These are phyloP conservation scores for Drosophila ohnishii DNA, from an alignment of 1,140 invertebrate genomes.

Conservation along the genomic window DNA sequence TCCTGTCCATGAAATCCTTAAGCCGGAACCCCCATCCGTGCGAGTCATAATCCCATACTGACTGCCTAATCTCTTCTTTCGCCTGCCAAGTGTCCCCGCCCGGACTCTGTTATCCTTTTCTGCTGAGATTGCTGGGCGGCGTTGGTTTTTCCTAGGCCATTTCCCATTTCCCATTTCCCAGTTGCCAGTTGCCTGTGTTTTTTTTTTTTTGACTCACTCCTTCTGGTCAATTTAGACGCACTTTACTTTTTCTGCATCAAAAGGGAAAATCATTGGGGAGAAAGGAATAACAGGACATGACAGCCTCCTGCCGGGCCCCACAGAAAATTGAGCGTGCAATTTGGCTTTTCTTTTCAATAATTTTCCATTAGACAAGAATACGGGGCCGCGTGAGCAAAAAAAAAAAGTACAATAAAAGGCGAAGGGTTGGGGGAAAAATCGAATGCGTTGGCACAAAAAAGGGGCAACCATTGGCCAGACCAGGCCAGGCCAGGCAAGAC, in stretches of 20 bases:
- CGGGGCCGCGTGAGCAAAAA: slow-evolving; percentile 29
- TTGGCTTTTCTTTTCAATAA: slow-evolving; percentile 76
- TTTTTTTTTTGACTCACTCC: slow-evolving; percentile 8
- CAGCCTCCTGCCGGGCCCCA: slow-evolving; percentile 26
- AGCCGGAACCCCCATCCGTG: background rate
- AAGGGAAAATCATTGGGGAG: slow-evolving; percentile 42
- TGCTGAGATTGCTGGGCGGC: slow-evolving; percentile 32
- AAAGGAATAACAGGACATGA: slow-evolving; percentile 49
- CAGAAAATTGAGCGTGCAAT: slow-evolving; percentile 73
- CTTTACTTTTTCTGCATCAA: slow-evolving; percentile 63
- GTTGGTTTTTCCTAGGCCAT: slow-evolving; percentile 5
- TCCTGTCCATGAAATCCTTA: background rate
- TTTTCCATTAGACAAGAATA: slow-evolving; percentile 73
- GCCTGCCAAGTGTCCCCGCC: slow-evolving; percentile 21
- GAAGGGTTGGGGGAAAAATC: slow-evolving; percentile 22
- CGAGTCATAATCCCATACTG: slow-evolving; percentile 5
- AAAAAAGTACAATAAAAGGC: slow-evolving; percentile 17
- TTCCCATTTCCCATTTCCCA: background rate
- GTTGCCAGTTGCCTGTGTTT: background rate
- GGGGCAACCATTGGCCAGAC: slow-evolving; percentile 43
- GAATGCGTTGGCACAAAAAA: slow-evolving; percentile 60
- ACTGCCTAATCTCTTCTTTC: slow-evolving; percentile 21
- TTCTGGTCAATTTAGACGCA: slow-evolving; percentile 51
- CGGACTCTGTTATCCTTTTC: slow-evolving; percentile 31
- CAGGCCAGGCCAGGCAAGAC: slow-evolving; percentile 4